Base-by-base conservation (phyloP, 2,888 invertebrate genomes). In the Kuschelorhynchus macadamiae region DNA sequence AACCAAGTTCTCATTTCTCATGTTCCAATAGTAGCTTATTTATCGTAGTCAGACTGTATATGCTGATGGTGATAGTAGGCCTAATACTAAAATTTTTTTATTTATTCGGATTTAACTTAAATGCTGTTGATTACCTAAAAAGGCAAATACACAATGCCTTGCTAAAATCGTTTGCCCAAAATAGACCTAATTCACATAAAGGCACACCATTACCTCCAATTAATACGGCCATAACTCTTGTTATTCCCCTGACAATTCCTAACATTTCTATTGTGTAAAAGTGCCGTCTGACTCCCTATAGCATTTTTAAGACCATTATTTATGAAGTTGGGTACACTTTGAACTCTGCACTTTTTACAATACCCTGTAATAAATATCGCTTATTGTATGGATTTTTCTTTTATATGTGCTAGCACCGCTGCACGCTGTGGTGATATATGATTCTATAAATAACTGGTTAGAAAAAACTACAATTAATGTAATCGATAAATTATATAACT, bases 151-250 rank as follows among this genome's bases (percentile, higher is more conserved):
- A 18, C 20, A 7, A 39, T 21, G 7, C 41, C 14, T 41, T 14
- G 7, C 1, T 14, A 14, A 20, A 39, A 8, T 39, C 52, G 14
- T 42, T 44, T 52, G 33, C 36, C 62, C 46, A 30, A 53, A 25
- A 53, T 53, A 53, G 41, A 53, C 53, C 53, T 41, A 44, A 33
- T 52, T 53, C 53, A 33, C 53, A 63, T 63, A 63, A 63, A 55
- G 39, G 39, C 25, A 41, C 47, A 44, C 63, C 53, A 63, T 63
- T 63, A 55, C 63, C 46, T 46, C 36, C 63, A 63, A 63, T 63
- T 63, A 63, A 53, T 63, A 39, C 21, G 63, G 55, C 17, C 63
- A 47, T 63, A 55, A 63, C 39, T 63, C 53, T 47, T 63, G 46
- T 55, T 47, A 47, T 47, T 21, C 55, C 46, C 46, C 12, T 55